phyloP scores from a whole-genome alignment of 2,797 vertebrate genomes.

The Lophius americanus region DNA sequence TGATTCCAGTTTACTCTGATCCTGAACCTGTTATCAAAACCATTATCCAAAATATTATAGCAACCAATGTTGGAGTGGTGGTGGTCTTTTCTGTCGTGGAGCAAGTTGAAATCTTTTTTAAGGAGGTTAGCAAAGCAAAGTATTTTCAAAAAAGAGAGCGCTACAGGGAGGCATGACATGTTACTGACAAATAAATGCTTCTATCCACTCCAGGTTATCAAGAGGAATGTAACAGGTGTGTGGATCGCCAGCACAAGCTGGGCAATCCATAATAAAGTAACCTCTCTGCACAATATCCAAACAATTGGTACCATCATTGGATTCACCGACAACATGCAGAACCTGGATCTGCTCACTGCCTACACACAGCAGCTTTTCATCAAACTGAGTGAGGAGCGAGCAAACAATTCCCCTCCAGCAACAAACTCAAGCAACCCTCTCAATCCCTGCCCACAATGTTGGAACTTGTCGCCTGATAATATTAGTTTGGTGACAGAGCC shows the following conservation, averaged over 20 bases:
- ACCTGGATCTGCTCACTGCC: constrained; percentile 66
- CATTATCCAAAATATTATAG: constrained; percentile 72
- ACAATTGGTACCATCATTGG: constrained; percentile 86
- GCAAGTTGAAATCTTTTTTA: constrained; percentile 72
- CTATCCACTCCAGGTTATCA: constrained; percentile 74
- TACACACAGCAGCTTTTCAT: constrained; percentile 73
- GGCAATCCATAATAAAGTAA: constrained; percentile 65
- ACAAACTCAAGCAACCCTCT: constrained; percentile 3
- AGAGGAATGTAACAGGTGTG: constrained; percentile 79
- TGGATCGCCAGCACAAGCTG: constrained; percentile 91
- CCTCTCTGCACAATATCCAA: constrained; percentile 71
- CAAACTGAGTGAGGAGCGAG: constrained; percentile 62
- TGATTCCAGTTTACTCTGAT: constrained; percentile 81
- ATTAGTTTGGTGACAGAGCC: constrained; percentile 56
- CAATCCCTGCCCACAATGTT: constrained; percentile 80
- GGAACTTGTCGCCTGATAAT: constrained; percentile 67
- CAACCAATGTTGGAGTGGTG: constrained; percentile 77
- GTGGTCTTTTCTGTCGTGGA: constrained; percentile 80
- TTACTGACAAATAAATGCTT: background rate
- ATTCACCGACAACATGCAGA: constrained; percentile 72
- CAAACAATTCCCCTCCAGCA: fast-evolving
- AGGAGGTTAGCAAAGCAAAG: constrained; percentile 64
- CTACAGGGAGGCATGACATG: background rate
- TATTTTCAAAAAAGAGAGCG: background rate
- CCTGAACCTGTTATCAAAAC: constrained; percentile 1